Base-by-base conservation (phyloP, 2,797 vertebrate species). In the Novumbra hubbsi region DNA sequence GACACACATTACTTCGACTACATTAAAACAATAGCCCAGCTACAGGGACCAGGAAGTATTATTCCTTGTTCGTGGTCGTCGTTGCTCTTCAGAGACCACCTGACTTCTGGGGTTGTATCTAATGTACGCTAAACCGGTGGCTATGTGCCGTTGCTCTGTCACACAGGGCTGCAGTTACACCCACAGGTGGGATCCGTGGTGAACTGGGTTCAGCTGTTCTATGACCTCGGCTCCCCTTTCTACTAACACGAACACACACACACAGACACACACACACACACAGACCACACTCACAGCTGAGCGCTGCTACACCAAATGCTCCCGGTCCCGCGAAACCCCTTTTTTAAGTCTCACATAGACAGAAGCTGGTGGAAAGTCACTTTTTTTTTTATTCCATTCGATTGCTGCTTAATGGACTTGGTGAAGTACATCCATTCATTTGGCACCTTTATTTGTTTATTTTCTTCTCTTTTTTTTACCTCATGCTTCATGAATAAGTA, bases 401-500 rank as follows among this genome's bases (percentile, higher is more conserved):
- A 64, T 41, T 24, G 71, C 81, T 73, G 48, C 72, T 70, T 79
- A 77, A 80, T 70, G 66, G 75, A 64, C 27, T 62, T 50, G 21
- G n/a, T 68, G 48, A 15, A 48, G 38, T 68, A 48, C 69, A 38
- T 64, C 57, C 73, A 75, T 81, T 86, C 64, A 82, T 84, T 81
- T 75, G 9, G 41, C 27, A 78, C 82, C 50, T 80, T 77, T 79
- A 78, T 87, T 84, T 84, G 77, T 79, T 71, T 73, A 57, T 30
- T 27, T 72, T 15, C 28, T 49, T 73, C 72, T 45, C 68, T 75
- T 57, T 73, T 27, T 28, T 34, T 72, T 74, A 88, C 81, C 41
- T 82, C 84, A 87, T 72, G 82, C 85, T 84, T 92, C 87, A 92
- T 94, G 88, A 94, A 94, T 94, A 91, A 92, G 88, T 93, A 91